Evolutionary conservation across 2,113 vertebrate species (phyloP), one percentile per base, ranked within the genome.

Genomic region (Amphilophus citrinellus): DNA sequence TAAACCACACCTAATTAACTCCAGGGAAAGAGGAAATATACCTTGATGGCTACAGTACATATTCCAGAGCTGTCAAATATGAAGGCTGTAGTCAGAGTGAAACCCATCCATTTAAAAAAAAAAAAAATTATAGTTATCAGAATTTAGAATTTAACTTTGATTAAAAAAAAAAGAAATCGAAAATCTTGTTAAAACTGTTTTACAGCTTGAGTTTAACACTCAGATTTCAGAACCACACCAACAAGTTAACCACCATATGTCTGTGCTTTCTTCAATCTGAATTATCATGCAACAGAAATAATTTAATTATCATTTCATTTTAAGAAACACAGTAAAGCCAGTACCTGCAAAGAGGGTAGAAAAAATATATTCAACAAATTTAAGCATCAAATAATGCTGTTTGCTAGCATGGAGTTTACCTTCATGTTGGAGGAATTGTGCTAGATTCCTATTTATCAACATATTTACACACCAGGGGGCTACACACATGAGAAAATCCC

Each of bases 401-500:
- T 56, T 73, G 2, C 13, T 47, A 56, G 44, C 44, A 53, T 53
- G 0, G 44, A 62, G 42, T 73, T 79, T 39, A 79, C 80, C 79
- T 81, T 77, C 9, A 61, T 82, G 35, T 82, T 18, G 1, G 22
- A 56, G 77, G 30, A n/a, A 79, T 59, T 79, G 62, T 66, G 39
- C 50, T 10, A 22, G 39, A 66, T 24, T 77, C 47, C 66, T 83
- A 83, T 87, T 88, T 84, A 88, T 92, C 76, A 87, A 76, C 84
- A 87, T 79, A 86, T 77, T 90, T 84, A 84, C 27, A 66, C 87
- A 68, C 30, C 59, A 47, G 83, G 81, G 84, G 80, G 77, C 80
- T 91, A 90, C 88, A 87, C 81, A 62, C 37, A 83, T 32, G 57
- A 57, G 77, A 83, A 89, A 89, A 87, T 85, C 82, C 87, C 53